Evolutionary conservation across 1,140 invertebrate species (phyloP), one percentile per base, ranked within the genome.

Genomic region (Cardiocondyla obscurior): DNA sequence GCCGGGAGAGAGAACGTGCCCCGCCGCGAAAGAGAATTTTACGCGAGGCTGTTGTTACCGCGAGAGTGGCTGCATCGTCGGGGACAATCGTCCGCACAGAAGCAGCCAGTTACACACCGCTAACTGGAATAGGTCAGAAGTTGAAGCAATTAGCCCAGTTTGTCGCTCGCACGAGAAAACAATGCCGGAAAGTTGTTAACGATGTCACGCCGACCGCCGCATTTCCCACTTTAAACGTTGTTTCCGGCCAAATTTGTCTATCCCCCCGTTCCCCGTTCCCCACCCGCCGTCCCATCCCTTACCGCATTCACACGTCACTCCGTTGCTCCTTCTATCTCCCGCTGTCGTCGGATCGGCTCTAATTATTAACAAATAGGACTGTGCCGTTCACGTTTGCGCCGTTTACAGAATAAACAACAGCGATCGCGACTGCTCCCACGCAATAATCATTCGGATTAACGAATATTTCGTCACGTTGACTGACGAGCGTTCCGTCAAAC

Each of bases 111-210:
- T 88, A 89, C 88, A 86, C 65, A 58, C 64, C 77, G 36, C 74
- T 83, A 70, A 81, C 67, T 67, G 79, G 81, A 88, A 89, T 89
- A 86, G 88, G 89, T 91, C 88, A 90, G 86, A 91, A 91, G 90
- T 90, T 91, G 85, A 89, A 88, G 90, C 89, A 91, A 91, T 91
- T 91, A 91, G 85, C 90, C 90, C 83, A 91, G 90, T 91, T 91
- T 91, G 89, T 91, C 88, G 88, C 83, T 82, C 58, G 64, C 83
- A 69, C 83, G 79, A n/a, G 90, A 90, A 91, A 91, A 91, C 90
- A 91, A 91, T 91, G 88, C 86, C 88, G 82, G 86, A 91, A 90
- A 90, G 89, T 90, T 91, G 90, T 90, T 90, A 90, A 91, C 88
- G 89, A 91, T 81, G 86, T 89, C 86, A 86, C 83, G 64, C 81